A percentile compares a stretch with the other conserved stretches of the same genome.
Conservation (phyloP, 1,140 invertebrate genomes). For the Zaprionus ornatus region DNA sequence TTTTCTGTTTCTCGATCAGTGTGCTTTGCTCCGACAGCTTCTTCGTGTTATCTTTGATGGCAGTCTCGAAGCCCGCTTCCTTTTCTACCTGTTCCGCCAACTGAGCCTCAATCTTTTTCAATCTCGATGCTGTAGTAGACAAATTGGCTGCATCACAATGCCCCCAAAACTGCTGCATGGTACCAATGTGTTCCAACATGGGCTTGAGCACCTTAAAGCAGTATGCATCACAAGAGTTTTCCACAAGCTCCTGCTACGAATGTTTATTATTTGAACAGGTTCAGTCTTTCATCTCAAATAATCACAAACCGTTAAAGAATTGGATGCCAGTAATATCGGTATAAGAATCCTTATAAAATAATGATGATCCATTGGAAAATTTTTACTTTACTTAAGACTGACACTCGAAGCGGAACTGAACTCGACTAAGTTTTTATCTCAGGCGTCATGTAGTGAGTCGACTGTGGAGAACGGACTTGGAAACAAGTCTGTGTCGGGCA, state of each 20-base stretch:
- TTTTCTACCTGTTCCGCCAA: background rate
- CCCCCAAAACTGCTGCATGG: background rate
- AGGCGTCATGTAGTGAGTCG: background rate
- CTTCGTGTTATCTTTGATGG: background rate
- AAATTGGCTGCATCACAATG: background rate
- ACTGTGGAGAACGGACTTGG: background rate
- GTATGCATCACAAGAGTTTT: conserved; percentile 14
- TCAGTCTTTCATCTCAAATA: background rate
- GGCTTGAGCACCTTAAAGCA: conserved; percentile 21
- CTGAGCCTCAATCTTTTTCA: conserved; percentile 10
- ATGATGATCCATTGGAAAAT: background rate
- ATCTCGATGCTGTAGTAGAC: background rate
- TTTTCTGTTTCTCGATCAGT: background rate
- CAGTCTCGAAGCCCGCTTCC: background rate
- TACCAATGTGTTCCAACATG: conserved; percentile 15
- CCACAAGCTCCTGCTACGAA: background rate
- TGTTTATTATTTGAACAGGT: too few species aligned
- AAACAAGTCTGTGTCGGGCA: background rate
- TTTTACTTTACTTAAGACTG: background rate
- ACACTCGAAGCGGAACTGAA: background rate
- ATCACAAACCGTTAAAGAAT: background rate
- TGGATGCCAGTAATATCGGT: background rate
- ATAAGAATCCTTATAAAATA: background rate
- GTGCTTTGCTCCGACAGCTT: background rate
- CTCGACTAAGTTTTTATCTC: too few species aligned